Percentiles rank a stretch among this genome's conserved stretches.
Evolutionary conservation across 2,888 invertebrate genomes (phyloP).

Genomic region (Stenodera caucasica): DNA sequence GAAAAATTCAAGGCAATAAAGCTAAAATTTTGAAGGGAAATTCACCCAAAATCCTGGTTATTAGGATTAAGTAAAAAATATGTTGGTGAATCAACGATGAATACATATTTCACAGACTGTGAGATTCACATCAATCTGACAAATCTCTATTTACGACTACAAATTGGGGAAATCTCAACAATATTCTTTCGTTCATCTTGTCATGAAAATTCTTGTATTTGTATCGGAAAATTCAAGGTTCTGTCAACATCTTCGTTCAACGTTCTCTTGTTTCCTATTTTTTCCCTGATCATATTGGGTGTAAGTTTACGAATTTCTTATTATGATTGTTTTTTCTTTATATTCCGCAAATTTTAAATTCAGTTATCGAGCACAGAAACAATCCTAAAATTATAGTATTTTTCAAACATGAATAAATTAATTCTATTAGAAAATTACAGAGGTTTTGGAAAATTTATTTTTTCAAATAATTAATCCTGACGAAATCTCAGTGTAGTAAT

Average conservation of each 20-base stretch:
- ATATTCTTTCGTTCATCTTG: background rate
- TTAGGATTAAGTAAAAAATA: constrained; percentile 46
- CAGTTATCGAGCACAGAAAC: no score
- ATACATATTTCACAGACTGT: constrained; percentile 25
- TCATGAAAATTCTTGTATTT: no score
- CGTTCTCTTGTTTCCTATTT: constrained; percentile 22
- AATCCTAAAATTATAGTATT: no score
- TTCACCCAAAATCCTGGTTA: constrained; percentile 40
- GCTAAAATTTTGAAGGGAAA: constrained; percentile 39
- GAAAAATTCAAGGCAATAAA: constrained; percentile 32
- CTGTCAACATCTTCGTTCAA: constrained; percentile 26
- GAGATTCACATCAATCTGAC: constrained; percentile 26
- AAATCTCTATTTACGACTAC: constrained; percentile 35
- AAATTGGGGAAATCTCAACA: no score
- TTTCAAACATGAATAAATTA: no score
- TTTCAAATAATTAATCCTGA: no score
- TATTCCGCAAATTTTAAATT: no score
- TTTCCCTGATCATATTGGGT: constrained; percentile 28
- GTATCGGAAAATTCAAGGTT: no score
- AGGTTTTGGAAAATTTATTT: no score
- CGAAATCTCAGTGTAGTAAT: no score
- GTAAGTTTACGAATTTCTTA: constrained; percentile 33
- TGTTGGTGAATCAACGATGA: constrained; percentile 39
- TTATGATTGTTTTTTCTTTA: constrained; percentile 30
- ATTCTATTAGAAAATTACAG: no score